phyloP scores from a whole-genome alignment of 2,888 invertebrate species.

The Macrostomum cliftonense region DNA sequence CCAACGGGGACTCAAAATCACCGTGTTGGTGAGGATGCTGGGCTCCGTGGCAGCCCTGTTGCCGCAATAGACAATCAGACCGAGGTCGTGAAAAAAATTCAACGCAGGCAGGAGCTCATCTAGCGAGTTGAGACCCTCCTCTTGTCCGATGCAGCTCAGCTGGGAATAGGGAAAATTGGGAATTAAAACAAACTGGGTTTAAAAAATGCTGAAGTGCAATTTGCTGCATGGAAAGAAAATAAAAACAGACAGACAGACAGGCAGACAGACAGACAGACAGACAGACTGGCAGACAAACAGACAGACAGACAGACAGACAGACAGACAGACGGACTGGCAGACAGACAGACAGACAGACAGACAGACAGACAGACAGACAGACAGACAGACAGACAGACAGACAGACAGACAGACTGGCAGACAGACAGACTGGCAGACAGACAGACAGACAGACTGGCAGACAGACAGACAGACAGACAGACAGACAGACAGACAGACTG shows the following conservation, averaged over 20 bases:
- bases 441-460: background rate
- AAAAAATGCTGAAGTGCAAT: too few relatives aligned
- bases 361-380: background rate
- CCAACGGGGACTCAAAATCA: conserved; percentile 37
- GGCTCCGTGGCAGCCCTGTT: conserved; percentile 19
- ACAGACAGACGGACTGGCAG: too few relatives aligned
- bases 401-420: background rate
- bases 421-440: background rate
- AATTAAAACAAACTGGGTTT: too few relatives aligned
- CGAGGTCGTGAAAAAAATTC: conserved; percentile 37
- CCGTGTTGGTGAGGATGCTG: conserved; percentile 25
- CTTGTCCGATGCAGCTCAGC: conserved; percentile 29
- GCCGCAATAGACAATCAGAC: conserved; percentile 30
- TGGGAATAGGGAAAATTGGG: conserved; percentile 16
- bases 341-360: too few relatives aligned
- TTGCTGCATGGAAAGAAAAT: too few relatives aligned
- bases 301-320: too few relatives aligned
- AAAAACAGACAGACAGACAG: too few relatives aligned
- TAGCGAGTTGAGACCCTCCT: conserved; percentile 23
- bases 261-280: too few relatives aligned
- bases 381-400: background rate
- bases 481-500: too few relatives aligned
- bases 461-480: too few relatives aligned
- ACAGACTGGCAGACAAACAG: too few relatives aligned
- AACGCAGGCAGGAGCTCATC: conserved; percentile 32